Evolutionary conservation across 2,113 vertebrate species (phyloP).

Genomic region (Gymnorhina tibicen): DNA sequence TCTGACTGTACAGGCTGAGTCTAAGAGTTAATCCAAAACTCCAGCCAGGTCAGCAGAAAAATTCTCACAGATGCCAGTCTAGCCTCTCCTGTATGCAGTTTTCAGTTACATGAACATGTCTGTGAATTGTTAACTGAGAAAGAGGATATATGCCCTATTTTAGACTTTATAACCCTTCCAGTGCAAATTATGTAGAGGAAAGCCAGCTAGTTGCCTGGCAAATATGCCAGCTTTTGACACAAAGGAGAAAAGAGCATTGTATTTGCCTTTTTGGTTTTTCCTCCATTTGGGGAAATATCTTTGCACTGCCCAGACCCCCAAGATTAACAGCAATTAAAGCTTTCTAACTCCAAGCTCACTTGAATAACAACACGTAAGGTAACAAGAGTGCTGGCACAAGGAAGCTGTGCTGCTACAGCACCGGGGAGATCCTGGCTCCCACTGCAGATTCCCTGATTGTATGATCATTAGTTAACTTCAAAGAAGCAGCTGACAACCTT

Average conservation of each 20-base stretch:
- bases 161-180: neutral
- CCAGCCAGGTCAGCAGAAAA: neutral
- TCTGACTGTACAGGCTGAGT: neutral
- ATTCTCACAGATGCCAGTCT: neutral
- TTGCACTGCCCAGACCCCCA: neutral
- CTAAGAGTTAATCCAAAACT: neutral
- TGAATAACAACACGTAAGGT: neutral
- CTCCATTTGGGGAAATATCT: neutral
- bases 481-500: conserved; percentile 74
- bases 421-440: conserved; percentile 36
- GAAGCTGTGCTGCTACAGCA: neutral
- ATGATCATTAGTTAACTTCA: conserved; percentile 74
- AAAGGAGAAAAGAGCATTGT: neutral
- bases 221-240: neutral
- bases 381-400: neutral
- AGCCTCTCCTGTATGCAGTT: neutral
- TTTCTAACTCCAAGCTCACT: conserved; percentile 7
- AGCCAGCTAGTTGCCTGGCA: neutral
- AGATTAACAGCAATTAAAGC: neutral
- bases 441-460: conserved; percentile 13
- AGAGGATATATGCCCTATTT: neutral
- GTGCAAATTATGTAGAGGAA: neutral
- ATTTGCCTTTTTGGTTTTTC: neutral
- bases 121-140: neutral
- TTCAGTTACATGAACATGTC: neutral